A percentile compares a stretch with the other conserved stretches of the same genome.
Conservation (phyloP, 2,888 invertebrate species). For the Lasius fuliginosus region DNA sequence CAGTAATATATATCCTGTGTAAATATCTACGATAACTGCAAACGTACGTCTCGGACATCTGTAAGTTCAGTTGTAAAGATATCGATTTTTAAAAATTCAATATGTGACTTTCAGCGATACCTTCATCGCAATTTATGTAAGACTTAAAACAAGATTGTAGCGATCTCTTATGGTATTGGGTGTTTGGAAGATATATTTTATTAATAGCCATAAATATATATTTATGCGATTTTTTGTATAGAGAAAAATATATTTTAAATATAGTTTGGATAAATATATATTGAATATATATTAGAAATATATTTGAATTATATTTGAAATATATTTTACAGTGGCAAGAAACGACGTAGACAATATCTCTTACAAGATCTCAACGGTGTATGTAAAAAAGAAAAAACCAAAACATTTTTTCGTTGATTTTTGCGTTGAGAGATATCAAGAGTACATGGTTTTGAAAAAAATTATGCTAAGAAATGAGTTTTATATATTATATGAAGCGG, state of each 20-base stretch:
- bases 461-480: conserved; percentile 42
- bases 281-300: conserved; percentile 32
- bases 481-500: conserved; percentile 57
- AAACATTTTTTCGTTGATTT: conserved; percentile 19
- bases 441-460: conserved; percentile 10
- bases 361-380: conserved; percentile 39
- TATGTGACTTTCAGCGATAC: not conserved
- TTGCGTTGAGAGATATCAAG: not conserved
- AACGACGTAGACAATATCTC: conserved; percentile 20
- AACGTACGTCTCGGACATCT: not conserved
- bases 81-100: not conserved
- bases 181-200: conserved; percentile 38
- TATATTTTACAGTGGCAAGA: conserved; percentile 14
- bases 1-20: not conserved
- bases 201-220: conserved; percentile 39
- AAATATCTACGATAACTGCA: not conserved
- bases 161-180: conserved; percentile 3
- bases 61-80: not conserved
- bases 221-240: conserved; percentile 40
- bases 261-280: conserved; percentile 16
- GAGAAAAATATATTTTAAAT: conserved; percentile 27
- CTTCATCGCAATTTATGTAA: conserved; percentile 9
- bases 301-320: conserved; percentile 31
- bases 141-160: conserved; percentile 18
- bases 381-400: conserved; percentile 22